These are phyloP conservation scores for Pelosia muscerda DNA, from an alignment of 2,888 invertebrate species.

Conservation along the genomic window DNA sequence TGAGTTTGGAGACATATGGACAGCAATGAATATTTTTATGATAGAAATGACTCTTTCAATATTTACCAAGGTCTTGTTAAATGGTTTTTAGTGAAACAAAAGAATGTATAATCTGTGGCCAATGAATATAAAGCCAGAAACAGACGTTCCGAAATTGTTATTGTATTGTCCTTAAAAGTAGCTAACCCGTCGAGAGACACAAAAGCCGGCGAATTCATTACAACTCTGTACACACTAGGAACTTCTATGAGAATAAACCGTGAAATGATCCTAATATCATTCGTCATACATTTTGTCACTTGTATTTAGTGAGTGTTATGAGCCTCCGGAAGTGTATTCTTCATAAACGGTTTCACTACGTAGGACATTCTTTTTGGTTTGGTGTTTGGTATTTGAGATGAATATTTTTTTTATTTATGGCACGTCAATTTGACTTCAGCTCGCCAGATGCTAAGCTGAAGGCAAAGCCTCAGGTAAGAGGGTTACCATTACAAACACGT, in stretches of 20 bases:
- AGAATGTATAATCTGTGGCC: conserved; percentile 75
- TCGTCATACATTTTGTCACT: conserved; percentile 19
- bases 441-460: too few species aligned
- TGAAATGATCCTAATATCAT: conserved; percentile 32
- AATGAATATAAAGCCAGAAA: conserved; percentile 36
- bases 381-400: not conserved
- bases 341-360: not conserved
- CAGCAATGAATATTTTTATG: conserved; percentile 65
- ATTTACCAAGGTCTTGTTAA: conserved; percentile 72
- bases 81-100: conserved; percentile 74
- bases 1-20: conserved; percentile 60
- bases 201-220: conserved; percentile 43
- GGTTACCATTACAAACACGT: too few species aligned
- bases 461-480: too few species aligned
- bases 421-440: too few species aligned
- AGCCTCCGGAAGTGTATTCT: conserved; percentile 16
- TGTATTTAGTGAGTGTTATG: conserved; percentile 2
- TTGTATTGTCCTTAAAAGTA: conserved; percentile 49
- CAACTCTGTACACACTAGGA: conserved; percentile 29
- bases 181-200: conserved; percentile 32
- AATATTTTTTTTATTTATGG: too few species aligned
- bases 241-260: conserved; percentile 31
- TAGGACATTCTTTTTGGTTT: not conserved
- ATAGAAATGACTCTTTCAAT: conserved; percentile 69
- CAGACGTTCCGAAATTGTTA: conserved; percentile 34